Evolutionary conservation across 2,888 invertebrate species (phyloP), one percentile per base, ranked within the genome.

Genomic region (Bellardia bayeri): DNA sequence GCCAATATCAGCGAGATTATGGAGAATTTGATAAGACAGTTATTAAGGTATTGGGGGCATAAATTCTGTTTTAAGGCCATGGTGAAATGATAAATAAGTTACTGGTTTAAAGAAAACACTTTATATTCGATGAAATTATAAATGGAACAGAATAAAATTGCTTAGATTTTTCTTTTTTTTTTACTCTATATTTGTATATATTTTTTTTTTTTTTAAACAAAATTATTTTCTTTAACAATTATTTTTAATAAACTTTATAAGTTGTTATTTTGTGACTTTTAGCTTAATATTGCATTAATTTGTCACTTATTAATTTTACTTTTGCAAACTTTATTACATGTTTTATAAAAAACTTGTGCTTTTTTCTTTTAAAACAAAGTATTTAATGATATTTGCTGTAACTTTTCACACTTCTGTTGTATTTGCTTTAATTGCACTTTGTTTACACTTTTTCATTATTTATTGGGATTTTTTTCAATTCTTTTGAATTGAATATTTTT

Each of bases 21-120:
- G 42, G 40, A 30, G 30, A 64, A 54, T 74, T 68, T 87, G 11
- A 79, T 74, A 13, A 75, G 63, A 71, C 56, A 58, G 61, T 75
- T 56, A n/a, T 68, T 74, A 30, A 54, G 16, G 49, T 33, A 11
- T 68, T 66, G 30, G 13, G 45, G 4, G 2, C 30, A 71, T 68
- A 72, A 81, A 64, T 82, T 86, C 13, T 85, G 69, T 71, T 75
- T 69, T 74, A 85, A 75, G 80, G 85, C 80, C 85, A 85, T 85
- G 54, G 16, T 82, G 64, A 42, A 45, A 45, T 8, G 16, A 30
- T 30, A 61, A 13, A 30, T 30, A 13, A 5, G 45, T 45, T 45
- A 45, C 45, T 45, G 8, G 8, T 45, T 11, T 1, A 37, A 37
- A 37, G 1, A 3, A 45, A 11, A 45, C 45, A 45, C 45, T 45